phyloP scores from a whole-genome alignment of 2,113 vertebrate genomes.

The Etheostoma cragini region DNA sequence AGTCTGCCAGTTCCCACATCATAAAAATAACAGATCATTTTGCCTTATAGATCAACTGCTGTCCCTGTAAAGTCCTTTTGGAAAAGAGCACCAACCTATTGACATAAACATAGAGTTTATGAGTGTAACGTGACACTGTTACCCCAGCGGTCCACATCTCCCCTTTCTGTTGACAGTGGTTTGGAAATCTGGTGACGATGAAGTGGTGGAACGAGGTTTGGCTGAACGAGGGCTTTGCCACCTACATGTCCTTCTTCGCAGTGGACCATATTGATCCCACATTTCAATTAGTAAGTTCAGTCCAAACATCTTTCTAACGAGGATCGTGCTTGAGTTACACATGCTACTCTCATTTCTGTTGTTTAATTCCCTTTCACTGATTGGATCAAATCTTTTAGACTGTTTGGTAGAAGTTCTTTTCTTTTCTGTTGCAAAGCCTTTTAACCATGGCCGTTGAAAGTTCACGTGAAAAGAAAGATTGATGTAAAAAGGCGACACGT shows the following conservation, averaged over 20 bases:
- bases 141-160: background rate
- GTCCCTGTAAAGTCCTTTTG: background rate
- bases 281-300: conserved; percentile 86
- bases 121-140: no score
- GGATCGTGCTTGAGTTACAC: background rate
- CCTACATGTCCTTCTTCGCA: conserved; percentile 87
- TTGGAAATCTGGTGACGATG: conserved; percentile 95
- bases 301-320: background rate
- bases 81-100: background rate
- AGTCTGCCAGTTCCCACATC: background rate
- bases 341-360: background rate
- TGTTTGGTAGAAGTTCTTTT: background rate
- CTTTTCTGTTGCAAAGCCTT: background rate
- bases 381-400: background rate
- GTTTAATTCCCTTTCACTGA: background rate
- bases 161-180: conserved; percentile 86
- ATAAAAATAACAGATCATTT: background rate
- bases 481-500: background rate
- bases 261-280: conserved; percentile 63
- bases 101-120: no score
- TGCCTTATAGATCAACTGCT: background rate
- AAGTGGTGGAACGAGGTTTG: conserved; percentile 95
- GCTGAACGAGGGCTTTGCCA: conserved; percentile 95
- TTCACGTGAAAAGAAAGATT: background rate
- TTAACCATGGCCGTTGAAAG: background rate